Evolutionary conservation across 2,113 vertebrate species (phyloP).

Genomic region (Pituophis catenifer): DNA sequence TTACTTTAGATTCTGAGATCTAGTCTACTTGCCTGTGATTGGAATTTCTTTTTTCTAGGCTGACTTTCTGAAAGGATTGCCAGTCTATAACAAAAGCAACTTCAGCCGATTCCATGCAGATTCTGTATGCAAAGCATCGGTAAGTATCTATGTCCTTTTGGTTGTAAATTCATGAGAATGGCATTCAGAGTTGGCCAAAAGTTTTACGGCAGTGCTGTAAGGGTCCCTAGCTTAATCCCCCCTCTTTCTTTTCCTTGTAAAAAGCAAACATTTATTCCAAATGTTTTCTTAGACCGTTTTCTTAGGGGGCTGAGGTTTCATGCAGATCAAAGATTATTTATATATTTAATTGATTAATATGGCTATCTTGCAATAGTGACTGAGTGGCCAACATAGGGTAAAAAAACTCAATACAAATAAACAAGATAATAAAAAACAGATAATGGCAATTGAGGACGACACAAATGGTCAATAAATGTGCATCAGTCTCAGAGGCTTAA

Average conservation of each 20-base stretch:
- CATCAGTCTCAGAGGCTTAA: background rate
- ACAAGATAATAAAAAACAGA: background rate
- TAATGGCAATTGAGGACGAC: background rate
- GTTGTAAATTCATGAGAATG: background rate
- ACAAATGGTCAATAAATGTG: background rate
- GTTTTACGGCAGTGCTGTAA: background rate
- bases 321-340: background rate
- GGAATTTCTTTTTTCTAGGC: slow-evolving; percentile 70
- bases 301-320: background rate
- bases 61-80: slow-evolving; percentile 96
- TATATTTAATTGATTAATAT: background rate
- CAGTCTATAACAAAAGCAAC: slow-evolving; percentile 98
- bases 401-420: background rate
- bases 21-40: background rate
- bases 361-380: background rate
- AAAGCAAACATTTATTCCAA: background rate
- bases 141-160: slow-evolving; percentile 67
- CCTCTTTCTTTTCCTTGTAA: background rate
- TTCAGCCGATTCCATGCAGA: slow-evolving; percentile 98
- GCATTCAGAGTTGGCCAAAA: background rate
- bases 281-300: background rate
- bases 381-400: background rate
- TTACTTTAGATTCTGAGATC: background rate
- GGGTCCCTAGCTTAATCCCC: background rate
- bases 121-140: slow-evolving; percentile 97